phyloP scores from a whole-genome alignment of 30 jellyfish, hydroid and myxozoan species.

The Turritopsis dohrnii region DNA sequence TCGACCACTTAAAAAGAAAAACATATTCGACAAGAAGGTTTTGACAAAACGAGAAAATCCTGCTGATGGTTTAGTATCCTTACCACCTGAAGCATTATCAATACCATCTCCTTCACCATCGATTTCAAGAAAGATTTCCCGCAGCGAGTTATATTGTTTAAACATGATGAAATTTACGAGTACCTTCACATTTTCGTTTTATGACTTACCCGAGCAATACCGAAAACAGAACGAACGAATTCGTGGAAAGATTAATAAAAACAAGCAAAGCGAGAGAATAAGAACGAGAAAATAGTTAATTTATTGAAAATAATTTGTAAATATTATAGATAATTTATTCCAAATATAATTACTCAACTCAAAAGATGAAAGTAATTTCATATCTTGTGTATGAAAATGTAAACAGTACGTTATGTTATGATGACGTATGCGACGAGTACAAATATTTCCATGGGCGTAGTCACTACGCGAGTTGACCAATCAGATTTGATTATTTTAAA shows the following conservation, averaged over 20 bases:
- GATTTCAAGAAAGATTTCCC: background rate
- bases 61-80: background rate
- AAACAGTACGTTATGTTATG: too few species aligned
- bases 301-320: background rate
- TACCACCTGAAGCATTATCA: background rate
- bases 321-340: background rate
- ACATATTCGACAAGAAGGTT: background rate
- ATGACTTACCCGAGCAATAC: slow-evolving; percentile 21
- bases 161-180: slow-evolving; percentile 22
- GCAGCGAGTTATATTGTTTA: slow-evolving; percentile 16
- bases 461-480: too few species aligned
- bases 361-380: too few species aligned
- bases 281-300: background rate
- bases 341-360: too few species aligned
- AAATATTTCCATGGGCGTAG: too few species aligned
- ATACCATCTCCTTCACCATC: background rate
- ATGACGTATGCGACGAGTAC: too few species aligned
- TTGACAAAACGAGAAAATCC: background rate
- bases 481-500: too few species aligned
- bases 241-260: background rate
- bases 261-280: background rate
- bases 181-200: slow-evolving; percentile 22
- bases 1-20: background rate
- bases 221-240: background rate
- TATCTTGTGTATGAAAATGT: too few species aligned